Evolutionary conservation across 2,797 vertebrate species (phyloP).

Genomic region (Galaxias olidus): DNA sequence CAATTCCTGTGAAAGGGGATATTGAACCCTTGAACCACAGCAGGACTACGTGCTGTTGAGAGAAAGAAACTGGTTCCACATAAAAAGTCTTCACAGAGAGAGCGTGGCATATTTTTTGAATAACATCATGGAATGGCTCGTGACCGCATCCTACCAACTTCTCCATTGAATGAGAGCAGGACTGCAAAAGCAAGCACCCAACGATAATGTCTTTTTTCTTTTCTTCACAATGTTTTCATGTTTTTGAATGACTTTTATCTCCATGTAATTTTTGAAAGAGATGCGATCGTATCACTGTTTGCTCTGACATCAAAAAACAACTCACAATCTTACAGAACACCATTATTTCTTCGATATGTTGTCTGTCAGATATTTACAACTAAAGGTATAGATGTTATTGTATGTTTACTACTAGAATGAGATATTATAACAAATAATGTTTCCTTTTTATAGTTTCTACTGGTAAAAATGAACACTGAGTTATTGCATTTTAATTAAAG

Average conservation of each 20-base stretch:
- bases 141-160: constrained; percentile 37
- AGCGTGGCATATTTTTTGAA: constrained; percentile 23
- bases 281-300: constrained; percentile 61
- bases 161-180: constrained; percentile 42
- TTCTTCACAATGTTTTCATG: constrained; percentile 41
- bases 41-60: constrained; percentile 35
- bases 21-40: constrained; percentile 52
- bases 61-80: constrained; percentile 43
- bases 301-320: constrained; percentile 62
- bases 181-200: constrained; percentile 40
- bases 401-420: constrained; percentile 70
- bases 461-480: constrained; percentile 74
- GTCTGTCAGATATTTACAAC: constrained; percentile 68
- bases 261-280: constrained; percentile 68
- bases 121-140: constrained; percentile 65
- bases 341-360: constrained; percentile 52
- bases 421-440: constrained; percentile 65
- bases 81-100: constrained; percentile 42
- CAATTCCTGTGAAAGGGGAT: constrained; percentile 71
- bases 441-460: constrained; percentile 73
- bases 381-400: constrained; percentile 61
- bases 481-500: constrained; percentile 71
- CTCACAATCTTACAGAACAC: constrained; percentile 62
- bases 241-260: constrained; percentile 61
- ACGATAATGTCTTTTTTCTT: constrained; percentile 45